Evolutionary conservation across 2,797 vertebrate genomes (phyloP), one percentile per base, ranked within the genome.

Genomic region (Acrossocheilus fasciatus): DNA sequence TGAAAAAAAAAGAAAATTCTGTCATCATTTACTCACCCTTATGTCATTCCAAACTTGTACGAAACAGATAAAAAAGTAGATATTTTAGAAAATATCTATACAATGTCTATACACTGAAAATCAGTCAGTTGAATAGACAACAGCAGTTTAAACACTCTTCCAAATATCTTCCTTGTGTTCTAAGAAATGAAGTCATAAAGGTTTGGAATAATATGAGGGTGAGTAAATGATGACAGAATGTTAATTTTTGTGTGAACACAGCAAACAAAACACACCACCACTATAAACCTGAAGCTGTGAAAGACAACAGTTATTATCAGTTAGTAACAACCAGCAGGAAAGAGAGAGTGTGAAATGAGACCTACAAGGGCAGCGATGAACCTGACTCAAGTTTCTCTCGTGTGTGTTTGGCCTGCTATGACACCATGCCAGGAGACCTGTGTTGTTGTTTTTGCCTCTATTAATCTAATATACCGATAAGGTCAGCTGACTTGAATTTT

Each of bases 381-480:
- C 4, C 36, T n/a, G 34, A 45, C 77, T 80, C 39, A 2, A 34
- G 64, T 36, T 70, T 81, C 45, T 81, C 26, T 68, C 7, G 6
- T 68, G 59, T 66, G 30, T 23, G 23, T n/a, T 15, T 52, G 50
- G 34, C 30, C 39, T 18, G 39, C 39, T 11, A 70, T 26, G 47
- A 57, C 7, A 3, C 23, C 83, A 18, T 36, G 43, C 62, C 50
- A 52, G 57, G 47, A 43, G 47, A 30, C 18, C 50, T 50, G 43
- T 84, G 72, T 50, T 62, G 34, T 20, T 68, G 43, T 34, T 62
- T 68, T 68, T 50, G 62, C 18, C 3, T 81, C 11, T 36, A 68
- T 52, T 81, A 81, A 68, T 81, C 10, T 81, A 50, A 81, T 72
- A 47, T 47, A 59, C 41, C n/a, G 7, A 76, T 68, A 80, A n/a